Conservation (phyloP, 2,888 invertebrate genomes). For the Chalcis sispes region DNA sequence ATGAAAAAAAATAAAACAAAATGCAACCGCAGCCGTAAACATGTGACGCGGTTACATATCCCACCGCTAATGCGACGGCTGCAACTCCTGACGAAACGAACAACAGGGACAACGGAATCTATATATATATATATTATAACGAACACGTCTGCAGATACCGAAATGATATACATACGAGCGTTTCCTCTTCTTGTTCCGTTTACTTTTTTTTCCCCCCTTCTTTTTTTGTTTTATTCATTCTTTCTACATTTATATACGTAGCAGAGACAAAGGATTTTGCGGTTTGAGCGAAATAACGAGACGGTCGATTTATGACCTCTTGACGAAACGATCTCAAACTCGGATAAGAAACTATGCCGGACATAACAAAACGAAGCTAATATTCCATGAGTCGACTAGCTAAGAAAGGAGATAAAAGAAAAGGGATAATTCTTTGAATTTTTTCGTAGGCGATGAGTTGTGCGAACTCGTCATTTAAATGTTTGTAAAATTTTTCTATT, state of each 20-base stretch:
- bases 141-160: conserved; percentile 17
- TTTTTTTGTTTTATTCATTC: too few relatives aligned
- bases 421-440: too few relatives aligned
- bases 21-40: too few relatives aligned
- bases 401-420: too few relatives aligned
- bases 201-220: conserved; percentile 23
- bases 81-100: too few relatives aligned
- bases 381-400: conserved; percentile 14
- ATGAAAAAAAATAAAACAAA: too few relatives aligned
- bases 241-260: too few relatives aligned
- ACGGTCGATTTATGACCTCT: conserved; percentile 46
- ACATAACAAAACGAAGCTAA: conserved; percentile 29
- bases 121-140: not conserved
- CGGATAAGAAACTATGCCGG: conserved; percentile 11
- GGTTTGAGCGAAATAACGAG: conserved; percentile 39
- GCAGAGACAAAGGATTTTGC: conserved; percentile 37
- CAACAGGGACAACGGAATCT: too few relatives aligned
- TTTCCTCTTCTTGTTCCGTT: conserved; percentile 12
- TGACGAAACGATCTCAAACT: conserved; percentile 30
- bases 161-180: conserved; percentile 42
- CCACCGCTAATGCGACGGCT: too few relatives aligned
- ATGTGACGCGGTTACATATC: too few relatives aligned
- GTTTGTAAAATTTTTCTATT: conserved; percentile 5
- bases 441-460: too few relatives aligned
- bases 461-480: too few relatives aligned